phyloP scores from a whole-genome alignment of 1,140 invertebrate genomes.

The Aphelenchoides avenae region DNA sequence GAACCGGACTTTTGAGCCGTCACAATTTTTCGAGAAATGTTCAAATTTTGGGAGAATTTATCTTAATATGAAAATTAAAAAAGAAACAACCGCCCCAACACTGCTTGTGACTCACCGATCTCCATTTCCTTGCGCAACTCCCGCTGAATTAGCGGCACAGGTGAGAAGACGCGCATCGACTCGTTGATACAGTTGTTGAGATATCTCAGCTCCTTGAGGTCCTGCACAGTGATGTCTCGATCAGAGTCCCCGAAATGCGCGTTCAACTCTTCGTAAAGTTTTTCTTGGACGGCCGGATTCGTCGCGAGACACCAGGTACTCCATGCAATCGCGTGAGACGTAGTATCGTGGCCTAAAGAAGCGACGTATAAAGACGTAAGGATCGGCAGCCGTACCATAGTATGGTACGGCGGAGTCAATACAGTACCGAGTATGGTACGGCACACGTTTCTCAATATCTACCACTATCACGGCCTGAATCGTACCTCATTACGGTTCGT shows the following conservation, averaged over 20 bases:
- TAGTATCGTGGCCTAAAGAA: conserved; percentile 36
- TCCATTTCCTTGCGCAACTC: neutral
- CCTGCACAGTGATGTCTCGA: neutral
- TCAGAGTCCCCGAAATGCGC: conserved; percentile 31
- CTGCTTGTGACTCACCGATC: neutral
- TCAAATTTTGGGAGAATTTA: no score
- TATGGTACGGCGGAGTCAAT: no score
- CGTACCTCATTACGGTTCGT: neutral
- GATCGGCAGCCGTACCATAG: no score
- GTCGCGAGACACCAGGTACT: conserved; percentile 31
- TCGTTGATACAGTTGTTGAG: conserved; percentile 21
- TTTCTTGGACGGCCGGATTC: conserved; percentile 32
- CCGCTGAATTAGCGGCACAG: neutral
- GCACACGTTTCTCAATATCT: conserved; percentile 1
- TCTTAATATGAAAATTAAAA: no score
- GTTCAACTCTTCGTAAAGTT: conserved; percentile 25
- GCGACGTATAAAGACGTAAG: conserved; percentile 7
- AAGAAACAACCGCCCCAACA: no score
- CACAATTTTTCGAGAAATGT: no score
- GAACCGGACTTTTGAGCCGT: neutral
- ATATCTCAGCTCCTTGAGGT: conserved; percentile 14
- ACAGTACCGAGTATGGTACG: no score
- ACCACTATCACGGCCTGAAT: neutral
- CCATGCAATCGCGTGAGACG: conserved; percentile 28
- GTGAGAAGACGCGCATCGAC: conserved; percentile 15